These are phyloP conservation scores for Euphonia xanthogaster DNA, from an alignment of 2,797 vertebrate species.

Conservation along the genomic window DNA sequence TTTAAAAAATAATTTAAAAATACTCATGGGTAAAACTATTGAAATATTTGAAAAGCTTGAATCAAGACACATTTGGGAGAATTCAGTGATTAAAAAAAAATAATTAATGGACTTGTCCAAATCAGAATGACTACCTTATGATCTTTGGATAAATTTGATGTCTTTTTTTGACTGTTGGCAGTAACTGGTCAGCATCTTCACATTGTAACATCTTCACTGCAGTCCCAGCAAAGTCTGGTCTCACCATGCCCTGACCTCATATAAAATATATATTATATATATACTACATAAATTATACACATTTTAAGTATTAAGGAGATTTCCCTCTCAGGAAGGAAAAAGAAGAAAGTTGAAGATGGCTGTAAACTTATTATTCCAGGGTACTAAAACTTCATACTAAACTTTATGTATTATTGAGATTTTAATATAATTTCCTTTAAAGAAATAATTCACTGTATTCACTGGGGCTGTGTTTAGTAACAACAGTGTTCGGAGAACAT, in stretches of 20 bases:
- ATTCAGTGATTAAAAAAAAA: not conserved
- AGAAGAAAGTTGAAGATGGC: not conserved
- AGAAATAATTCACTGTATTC: not conserved
- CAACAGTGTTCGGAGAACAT: not conserved
- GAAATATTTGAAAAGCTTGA: not conserved
- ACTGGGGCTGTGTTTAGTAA: not conserved
- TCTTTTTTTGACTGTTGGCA: rapidly evolving
- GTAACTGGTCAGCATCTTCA: not conserved
- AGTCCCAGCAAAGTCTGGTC: not conserved
- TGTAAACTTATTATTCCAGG: not conserved
- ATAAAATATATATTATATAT: not conserved
- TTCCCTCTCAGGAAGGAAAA: not conserved
- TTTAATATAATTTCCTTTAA: not conserved
- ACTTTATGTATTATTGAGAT: not conserved
- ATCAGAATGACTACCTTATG: not conserved
- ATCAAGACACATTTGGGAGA: not conserved
- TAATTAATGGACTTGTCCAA: not conserved
- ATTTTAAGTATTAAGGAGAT: not conserved
- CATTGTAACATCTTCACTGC: not conserved
- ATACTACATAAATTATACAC: not conserved
- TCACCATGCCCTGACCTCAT: not conserved
- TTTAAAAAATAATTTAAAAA: rapidly evolving
- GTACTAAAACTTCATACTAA: not conserved
- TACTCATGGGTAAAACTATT: not conserved
- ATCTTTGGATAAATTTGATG: not conserved